Conservation (phyloP, 2,113 vertebrate genomes). For the Xyliphius kryptos region DNA sequence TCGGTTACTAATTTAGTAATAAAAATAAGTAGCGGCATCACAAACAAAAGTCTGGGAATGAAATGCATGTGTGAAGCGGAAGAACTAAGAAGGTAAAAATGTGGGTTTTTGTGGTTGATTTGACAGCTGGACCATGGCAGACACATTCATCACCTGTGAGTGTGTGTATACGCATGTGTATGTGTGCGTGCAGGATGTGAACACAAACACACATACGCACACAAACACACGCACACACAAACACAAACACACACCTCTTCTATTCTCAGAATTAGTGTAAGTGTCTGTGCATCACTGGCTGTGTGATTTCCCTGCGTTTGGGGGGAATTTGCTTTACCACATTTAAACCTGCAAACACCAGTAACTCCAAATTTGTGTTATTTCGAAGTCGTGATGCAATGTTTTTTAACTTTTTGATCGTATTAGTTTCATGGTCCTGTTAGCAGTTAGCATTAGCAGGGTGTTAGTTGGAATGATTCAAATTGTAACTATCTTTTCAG, state of each 20-base stretch:
- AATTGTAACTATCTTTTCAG: too few relatives aligned
- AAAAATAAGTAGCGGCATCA: too few relatives aligned
- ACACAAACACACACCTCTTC: conserved; percentile 47
- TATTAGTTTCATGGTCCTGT: too few relatives aligned
- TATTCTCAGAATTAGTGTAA: conserved; percentile 73
- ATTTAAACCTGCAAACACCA: not conserved
- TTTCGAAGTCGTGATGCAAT: too few relatives aligned
- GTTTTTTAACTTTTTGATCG: not conserved
- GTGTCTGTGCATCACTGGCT: conserved; percentile 50
- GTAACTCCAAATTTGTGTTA: not conserved
- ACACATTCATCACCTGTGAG: conserved; percentile 47
- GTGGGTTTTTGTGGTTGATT: conserved; percentile 26
- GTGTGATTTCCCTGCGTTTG: conserved; percentile 55
- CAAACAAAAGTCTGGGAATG: not conserved
- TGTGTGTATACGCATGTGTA: conserved; percentile 25
- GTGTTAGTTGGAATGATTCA: too few relatives aligned
- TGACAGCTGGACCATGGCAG: conserved; percentile 31
- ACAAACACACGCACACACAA: conserved; percentile 37
- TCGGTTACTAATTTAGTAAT: too few relatives aligned
- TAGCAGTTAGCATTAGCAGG: too few relatives aligned
- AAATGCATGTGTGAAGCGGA: not conserved
- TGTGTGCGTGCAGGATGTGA: conserved; percentile 54
- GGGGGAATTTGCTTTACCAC: conserved; percentile 33
- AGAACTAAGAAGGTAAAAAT: not conserved
- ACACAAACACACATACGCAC: conserved; percentile 38